Percentiles rank a stretch among this genome's conserved stretches.
Conservation (phyloP, 2,888 invertebrate genomes). For the Ormia ochracea region DNA sequence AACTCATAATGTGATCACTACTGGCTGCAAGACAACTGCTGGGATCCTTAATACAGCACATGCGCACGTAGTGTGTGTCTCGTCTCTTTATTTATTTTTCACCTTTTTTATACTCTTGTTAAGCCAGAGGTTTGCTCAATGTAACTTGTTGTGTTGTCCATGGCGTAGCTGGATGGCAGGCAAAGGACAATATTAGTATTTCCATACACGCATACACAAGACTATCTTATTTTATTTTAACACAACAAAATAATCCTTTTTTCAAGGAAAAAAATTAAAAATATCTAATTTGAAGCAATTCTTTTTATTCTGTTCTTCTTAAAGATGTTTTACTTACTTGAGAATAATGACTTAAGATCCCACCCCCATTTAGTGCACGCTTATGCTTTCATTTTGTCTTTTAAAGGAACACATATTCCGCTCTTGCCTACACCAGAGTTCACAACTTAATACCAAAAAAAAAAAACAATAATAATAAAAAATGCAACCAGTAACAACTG, state of each 20-base stretch:
- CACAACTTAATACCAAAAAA: not conserved
- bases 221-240: no score
- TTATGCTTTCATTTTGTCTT: not conserved
- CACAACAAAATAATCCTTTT: no score
- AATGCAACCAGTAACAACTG: slow-evolving; percentile 69
- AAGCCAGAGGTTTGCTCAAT: not conserved
- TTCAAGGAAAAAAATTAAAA: no score
- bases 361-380: slow-evolving; percentile 45
- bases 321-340: not conserved
- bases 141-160: not conserved
- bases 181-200: not conserved
- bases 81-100: not conserved
- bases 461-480: not conserved
- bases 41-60: slow-evolving; percentile 34
- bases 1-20: slow-evolving; percentile 63
- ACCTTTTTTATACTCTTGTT: slow-evolving; percentile 12
- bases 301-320: not conserved
- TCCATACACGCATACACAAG: no score
- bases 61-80: slow-evolving; percentile 18
- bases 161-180: slow-evolving; percentile 2
- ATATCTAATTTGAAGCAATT: no score
- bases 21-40: slow-evolving; percentile 60
- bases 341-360: slow-evolving; percentile 26
- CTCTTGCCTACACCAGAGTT: slow-evolving; percentile 29
- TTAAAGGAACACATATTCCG: not conserved